Conservation (phyloP, 2,113 vertebrate species). For the Seriola quinqueradiata region DNA sequence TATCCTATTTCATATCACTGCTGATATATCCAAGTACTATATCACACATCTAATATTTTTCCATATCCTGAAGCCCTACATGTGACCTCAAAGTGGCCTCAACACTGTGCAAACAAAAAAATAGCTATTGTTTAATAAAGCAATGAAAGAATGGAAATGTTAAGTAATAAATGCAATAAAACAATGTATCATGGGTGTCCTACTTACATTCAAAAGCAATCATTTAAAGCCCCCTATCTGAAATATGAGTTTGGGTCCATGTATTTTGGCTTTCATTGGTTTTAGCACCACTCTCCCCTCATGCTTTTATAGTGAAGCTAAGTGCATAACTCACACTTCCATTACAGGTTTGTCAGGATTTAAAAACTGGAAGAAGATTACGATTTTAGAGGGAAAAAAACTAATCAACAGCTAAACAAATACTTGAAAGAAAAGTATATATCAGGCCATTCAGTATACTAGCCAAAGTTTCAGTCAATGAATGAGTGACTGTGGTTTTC, state of each 20-base stretch:
- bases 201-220: no score
- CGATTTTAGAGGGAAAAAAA: not conserved
- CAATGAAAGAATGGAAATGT: not conserved
- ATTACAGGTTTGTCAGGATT: conserved; percentile 2
- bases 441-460: not conserved
- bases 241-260: no score
- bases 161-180: not conserved
- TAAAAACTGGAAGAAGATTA: not conserved
- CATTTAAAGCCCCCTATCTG: no score
- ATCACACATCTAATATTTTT: conserved; percentile 8
- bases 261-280: not conserved
- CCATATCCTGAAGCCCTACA: not conserved
- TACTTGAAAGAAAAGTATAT: not conserved
- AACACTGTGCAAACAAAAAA: not conserved
- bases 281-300: not conserved
- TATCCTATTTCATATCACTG: not conserved
- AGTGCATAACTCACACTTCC: not conserved
- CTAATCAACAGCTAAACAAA: not conserved
- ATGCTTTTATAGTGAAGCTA: not conserved
- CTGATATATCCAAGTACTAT: not conserved
- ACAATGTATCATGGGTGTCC: no score
- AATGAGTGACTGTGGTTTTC: conserved; percentile 14
- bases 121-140: not conserved
- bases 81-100: not conserved
- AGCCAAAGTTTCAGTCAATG: not conserved